These are phyloP conservation scores for Crypturellus tataupa DNA, from an alignment of 2,797 vertebrate genomes.

Conservation along the genomic window DNA sequence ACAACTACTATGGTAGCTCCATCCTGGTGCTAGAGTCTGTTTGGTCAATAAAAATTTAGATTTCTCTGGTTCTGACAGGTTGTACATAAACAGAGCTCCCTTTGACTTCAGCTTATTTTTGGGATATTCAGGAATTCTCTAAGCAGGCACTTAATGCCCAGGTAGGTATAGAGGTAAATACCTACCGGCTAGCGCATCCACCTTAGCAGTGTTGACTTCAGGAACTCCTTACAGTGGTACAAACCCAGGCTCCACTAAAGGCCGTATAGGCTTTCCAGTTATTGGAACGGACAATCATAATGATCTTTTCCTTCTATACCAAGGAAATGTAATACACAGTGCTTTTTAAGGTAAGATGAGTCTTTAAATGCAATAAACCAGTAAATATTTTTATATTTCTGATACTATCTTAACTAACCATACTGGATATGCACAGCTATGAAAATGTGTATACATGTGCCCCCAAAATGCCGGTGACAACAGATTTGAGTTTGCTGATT, in stretches of 20 bases:
- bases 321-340: background rate
- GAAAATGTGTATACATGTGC: background rate
- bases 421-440: background rate
- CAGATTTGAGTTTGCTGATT: background rate
- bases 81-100: background rate
- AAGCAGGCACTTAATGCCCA: conserved; percentile 45
- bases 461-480: background rate
- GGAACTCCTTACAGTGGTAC: conserved; percentile 9
- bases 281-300: background rate
- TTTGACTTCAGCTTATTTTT: conserved; percentile 35
- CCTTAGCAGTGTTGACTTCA: conserved; percentile 45
- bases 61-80: conserved; percentile 14
- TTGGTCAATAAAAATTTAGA: background rate
- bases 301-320: background rate
- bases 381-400: background rate
- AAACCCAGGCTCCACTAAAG: conserved; percentile 27
- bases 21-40: background rate
- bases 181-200: conserved; percentile 5
- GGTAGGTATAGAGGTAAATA: conserved; percentile 28
- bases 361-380: background rate
- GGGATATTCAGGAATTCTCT: conserved; percentile 5
- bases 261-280: conserved; percentile 14
- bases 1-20: background rate
- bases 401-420: background rate
- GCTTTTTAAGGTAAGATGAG: background rate